phyloP scores from a whole-genome alignment of 2,113 vertebrate species.

The Passer domesticus region DNA sequence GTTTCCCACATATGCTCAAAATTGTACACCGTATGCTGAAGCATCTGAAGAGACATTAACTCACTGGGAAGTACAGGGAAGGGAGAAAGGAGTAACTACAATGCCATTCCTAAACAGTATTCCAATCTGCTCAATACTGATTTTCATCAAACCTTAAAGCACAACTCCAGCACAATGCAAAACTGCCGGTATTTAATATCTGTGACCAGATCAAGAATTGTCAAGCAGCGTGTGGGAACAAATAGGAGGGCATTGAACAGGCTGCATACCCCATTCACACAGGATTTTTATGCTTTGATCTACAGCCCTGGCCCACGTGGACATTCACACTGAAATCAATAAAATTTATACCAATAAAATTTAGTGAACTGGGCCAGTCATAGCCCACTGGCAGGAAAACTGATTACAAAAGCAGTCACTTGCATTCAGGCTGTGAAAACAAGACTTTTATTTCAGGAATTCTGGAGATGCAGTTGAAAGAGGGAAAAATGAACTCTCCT shows the following conservation, averaged over 20 bases:
- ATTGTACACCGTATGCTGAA: not conserved
- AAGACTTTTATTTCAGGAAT: not conserved
- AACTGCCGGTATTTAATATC: not conserved
- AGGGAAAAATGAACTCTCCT: not conserved
- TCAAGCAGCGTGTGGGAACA: not conserved
- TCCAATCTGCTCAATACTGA: not conserved
- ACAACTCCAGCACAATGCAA: not conserved
- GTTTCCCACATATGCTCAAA: constrained; percentile 20
- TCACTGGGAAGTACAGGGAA: not conserved
- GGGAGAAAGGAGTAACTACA: not conserved
- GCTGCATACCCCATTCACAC: not conserved
- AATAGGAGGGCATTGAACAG: not conserved
- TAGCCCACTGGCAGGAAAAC: not conserved
- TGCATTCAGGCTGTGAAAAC: not conserved
- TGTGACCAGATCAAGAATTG: not conserved
- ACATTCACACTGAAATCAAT: not conserved
- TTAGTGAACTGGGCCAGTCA: not conserved
- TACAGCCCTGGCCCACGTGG: not conserved
- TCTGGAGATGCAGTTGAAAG: not conserved
- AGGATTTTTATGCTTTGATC: not conserved
- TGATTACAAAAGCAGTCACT: not conserved
- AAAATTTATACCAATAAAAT: not conserved
- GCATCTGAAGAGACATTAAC: not conserved
- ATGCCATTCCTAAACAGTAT: not conserved
- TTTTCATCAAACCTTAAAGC: not conserved